Evolutionary conservation across 2,888 invertebrate genomes (phyloP), one percentile per base, ranked within the genome.

Genomic region (Tetrapedia diversipes): DNA sequence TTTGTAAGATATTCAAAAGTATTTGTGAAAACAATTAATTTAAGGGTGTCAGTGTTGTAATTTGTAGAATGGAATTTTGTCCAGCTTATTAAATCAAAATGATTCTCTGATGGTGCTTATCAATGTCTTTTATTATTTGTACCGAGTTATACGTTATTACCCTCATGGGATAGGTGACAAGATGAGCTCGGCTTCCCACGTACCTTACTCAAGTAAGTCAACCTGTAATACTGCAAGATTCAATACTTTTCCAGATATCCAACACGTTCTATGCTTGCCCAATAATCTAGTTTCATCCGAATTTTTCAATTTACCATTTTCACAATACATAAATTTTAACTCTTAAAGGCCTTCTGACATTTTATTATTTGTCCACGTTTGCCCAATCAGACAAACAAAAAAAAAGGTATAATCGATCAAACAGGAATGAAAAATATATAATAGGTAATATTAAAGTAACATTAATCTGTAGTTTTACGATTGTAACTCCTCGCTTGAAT

Each of bases 111-210:
- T 32, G 19, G 47, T 47, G 32, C 8, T 32, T 11, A 45, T 29
- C 32, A 39, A 14, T 29, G 53, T 65, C 32, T 66, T 76, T 66
- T 73, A 61, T 73, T 73, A 73, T 61, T 60, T 66, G 49, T 37
- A 54, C 11, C 74, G 43, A 32, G 47, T 61, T 29, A 29, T 22
- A 34, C 34, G 60, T 76, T 60, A 73, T 74, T 73, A 73, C 47
- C 41, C 37, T 19, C 54, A 4, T 32, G 47, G 34, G 72, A 39
- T 73, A 66, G 54, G 74, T 39, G 75, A 74, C 60, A 37, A 22
- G 74, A 66, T 24, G 63, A 76, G 73, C 49, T 73, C 24, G 34
- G 22, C 32, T 49, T 73, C 74, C 75, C 74, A 73, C 66, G 75
- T 74, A 66, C 66, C 60, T 54, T 60, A 56, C 65, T 56, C 64